These are phyloP conservation scores for Eclectus roratus DNA, from an alignment of 2,113 vertebrate genomes.

Conservation along the genomic window DNA sequence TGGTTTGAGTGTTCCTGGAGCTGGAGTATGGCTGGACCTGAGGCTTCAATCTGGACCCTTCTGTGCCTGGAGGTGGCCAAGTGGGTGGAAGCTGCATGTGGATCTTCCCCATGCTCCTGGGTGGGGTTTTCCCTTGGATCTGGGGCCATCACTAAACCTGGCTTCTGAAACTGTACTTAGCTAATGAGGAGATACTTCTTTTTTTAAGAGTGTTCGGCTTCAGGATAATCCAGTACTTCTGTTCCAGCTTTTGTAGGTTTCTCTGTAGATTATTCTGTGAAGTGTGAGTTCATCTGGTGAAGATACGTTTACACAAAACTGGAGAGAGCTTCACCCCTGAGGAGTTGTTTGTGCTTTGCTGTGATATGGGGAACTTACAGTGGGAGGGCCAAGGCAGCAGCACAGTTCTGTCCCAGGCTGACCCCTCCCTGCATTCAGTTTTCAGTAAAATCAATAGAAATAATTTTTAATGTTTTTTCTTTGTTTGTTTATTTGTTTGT, in stretches of 20 bases:
- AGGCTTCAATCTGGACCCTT: not conserved
- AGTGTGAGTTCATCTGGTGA: not conserved
- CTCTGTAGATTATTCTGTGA: not conserved
- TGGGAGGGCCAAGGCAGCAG: not conserved
- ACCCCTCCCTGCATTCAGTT: not conserved
- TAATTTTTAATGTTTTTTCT: not conserved
- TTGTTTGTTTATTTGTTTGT: not conserved
- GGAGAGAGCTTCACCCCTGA: not conserved
- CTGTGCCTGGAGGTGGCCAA: not conserved
- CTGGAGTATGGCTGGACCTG: not conserved
- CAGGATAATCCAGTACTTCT: not conserved
- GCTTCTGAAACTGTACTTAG: not conserved
- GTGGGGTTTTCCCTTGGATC: not conserved
- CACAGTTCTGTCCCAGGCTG: not conserved
- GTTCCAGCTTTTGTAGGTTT: not conserved
- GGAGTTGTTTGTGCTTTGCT: not conserved
- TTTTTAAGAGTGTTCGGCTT: not conserved
- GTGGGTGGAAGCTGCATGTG: not conserved
- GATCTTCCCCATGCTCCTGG: not conserved
- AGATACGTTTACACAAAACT: not conserved
- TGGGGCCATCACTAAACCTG: not conserved
- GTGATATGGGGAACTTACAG: accelerated
- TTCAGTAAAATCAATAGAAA: not conserved
- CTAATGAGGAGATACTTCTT: not conserved
- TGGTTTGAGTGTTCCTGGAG: not conserved